These are phyloP conservation scores for Phallusia fumigata DNA, from an alignment of 23 tunicate species.

Conservation along the genomic window DNA sequence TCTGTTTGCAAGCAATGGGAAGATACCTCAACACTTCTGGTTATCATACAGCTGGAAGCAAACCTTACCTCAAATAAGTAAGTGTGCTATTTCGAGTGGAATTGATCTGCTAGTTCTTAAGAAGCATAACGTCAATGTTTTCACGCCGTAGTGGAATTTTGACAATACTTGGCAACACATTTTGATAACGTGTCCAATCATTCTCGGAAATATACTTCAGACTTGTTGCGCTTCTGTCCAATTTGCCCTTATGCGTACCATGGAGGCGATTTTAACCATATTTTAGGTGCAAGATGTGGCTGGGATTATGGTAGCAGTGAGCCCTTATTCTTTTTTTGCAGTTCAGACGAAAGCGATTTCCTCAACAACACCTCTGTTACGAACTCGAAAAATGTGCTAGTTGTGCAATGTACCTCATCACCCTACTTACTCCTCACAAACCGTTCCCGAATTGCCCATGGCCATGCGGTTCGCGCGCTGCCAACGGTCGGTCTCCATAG, in stretches of 20 bases:
- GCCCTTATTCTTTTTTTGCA: neutral
- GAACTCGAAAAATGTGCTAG: constrained; percentile 29
- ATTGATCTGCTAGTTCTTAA: too few relatives aligned
- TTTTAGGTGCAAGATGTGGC: too few relatives aligned
- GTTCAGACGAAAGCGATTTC: constrained; percentile 24
- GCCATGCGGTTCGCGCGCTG: neutral
- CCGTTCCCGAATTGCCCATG: constrained; percentile 25
- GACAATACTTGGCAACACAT: too few relatives aligned
- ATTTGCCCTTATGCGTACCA: too few relatives aligned
- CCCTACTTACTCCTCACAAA: constrained; percentile 47
- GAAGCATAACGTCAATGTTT: too few relatives aligned
- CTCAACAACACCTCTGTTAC: constrained; percentile 28
- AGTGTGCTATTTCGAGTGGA: neutral
- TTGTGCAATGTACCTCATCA: constrained; percentile 40
- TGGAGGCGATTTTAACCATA: too few relatives aligned
- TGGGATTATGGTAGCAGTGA: too few relatives aligned
- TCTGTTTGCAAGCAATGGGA: constrained; percentile 62
- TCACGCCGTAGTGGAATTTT: too few relatives aligned
- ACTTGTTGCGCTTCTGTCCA: too few relatives aligned
- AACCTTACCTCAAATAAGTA: constrained; percentile 27
- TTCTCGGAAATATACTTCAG: too few relatives aligned
- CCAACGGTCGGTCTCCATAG: neutral
- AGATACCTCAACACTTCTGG: constrained; percentile 44
- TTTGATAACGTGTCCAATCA: too few relatives aligned
- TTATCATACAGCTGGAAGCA: constrained; percentile 47